Conservation (phyloP, 1,140 invertebrate species). For the Sminthurides bifidus region DNA sequence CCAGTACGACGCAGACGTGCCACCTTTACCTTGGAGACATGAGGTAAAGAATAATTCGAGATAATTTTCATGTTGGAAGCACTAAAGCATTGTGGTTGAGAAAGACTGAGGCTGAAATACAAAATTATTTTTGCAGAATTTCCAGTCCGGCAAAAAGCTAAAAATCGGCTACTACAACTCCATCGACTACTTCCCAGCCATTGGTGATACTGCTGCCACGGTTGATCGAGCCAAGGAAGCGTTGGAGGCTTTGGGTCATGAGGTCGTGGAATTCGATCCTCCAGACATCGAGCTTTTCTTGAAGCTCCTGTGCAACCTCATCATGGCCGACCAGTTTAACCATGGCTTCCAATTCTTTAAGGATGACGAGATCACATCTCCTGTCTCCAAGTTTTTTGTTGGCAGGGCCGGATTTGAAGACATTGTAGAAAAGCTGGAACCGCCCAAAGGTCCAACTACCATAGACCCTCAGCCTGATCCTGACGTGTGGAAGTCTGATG, state of each 20-base stretch:
- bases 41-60: constrained; percentile 8
- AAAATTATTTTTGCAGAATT: background rate
- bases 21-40: constrained; percentile 20
- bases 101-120: background rate
- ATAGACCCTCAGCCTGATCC: too few relatives aligned
- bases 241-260: constrained; percentile 13
- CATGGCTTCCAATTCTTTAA: too few relatives aligned
- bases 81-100: background rate
- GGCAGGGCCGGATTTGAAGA: too few relatives aligned
- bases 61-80: background rate
- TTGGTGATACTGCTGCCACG: constrained; percentile 16
- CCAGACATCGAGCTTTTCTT: constrained; percentile 15
- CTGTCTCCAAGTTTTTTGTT: background rate
- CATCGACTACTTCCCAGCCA: constrained; percentile 3
- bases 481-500: background rate
- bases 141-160: background rate
- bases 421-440: background rate
- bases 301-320: background rate
- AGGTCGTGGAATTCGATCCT: constrained; percentile 16
- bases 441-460: too few relatives aligned
- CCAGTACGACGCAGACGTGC: constrained; percentile 11
- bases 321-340: background rate
- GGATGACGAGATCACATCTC: background rate
- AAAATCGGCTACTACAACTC: constrained; percentile 22
- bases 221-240: constrained; percentile 16